A percentile compares a stretch with the other conserved stretches of the same genome.
Conservation (phyloP, 2,797 vertebrate species). For the Balearica regulorum region DNA sequence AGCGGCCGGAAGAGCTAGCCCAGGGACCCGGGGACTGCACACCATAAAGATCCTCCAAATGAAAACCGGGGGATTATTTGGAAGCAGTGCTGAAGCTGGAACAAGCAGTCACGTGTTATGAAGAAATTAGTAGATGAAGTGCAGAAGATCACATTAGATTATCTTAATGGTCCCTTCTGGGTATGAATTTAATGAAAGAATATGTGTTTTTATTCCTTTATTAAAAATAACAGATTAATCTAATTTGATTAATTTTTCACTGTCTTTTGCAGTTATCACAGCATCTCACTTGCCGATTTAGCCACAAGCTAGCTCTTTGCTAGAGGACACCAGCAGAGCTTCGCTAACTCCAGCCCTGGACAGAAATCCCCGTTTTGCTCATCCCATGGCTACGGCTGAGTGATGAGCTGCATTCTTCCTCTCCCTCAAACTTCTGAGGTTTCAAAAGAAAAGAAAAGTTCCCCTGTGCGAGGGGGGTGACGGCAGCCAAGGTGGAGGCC, state of each 20-base stretch:
- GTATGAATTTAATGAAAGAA: background rate
- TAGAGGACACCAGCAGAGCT: background rate
- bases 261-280: background rate
- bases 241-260: background rate
- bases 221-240: background rate
- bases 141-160: background rate
- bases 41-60: background rate
- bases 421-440: no score
- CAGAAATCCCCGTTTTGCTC: background rate
- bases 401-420: no score
- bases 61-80: background rate
- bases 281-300: background rate
- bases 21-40: accelerated
- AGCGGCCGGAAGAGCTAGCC: background rate
- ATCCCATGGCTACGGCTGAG: background rate
- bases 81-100: background rate
- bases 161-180: background rate
- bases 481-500: accelerated
- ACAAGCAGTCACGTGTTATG: background rate
- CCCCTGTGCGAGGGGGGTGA: background rate
- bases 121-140: background rate
- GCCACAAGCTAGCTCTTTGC: background rate
- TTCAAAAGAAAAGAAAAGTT: background rate
- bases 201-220: background rate
- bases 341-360: background rate